These are phyloP conservation scores for Temnothorax nylanderi DNA, from an alignment of 1,140 invertebrate species.

Conservation along the genomic window DNA sequence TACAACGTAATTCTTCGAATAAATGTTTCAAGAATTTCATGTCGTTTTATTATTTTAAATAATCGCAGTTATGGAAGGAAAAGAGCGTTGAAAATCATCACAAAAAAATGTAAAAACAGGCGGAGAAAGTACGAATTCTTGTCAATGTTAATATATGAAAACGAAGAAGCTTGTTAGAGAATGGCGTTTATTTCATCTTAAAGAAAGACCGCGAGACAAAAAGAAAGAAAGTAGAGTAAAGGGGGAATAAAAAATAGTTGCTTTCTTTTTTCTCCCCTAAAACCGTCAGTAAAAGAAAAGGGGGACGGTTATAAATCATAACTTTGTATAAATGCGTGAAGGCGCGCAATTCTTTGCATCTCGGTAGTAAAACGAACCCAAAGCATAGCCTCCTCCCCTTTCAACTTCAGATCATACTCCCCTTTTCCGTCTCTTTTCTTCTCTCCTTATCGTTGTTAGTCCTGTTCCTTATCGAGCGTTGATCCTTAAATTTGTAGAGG, in stretches of 20 bases:
- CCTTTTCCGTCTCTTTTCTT: not conserved
- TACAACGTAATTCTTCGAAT: not conserved
- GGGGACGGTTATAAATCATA: slow-evolving; percentile 77
- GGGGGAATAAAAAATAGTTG: slow-evolving; percentile 17
- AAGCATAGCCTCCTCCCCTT: not conserved
- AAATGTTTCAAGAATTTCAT: not conserved
- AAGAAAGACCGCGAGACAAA: not conserved
- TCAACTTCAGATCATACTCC: not conserved
- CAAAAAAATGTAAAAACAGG: slow-evolving; percentile 11
- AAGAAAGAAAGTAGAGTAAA: slow-evolving; percentile 21
- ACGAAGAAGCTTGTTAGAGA: slow-evolving; percentile 5
- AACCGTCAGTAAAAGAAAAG: slow-evolving; percentile 33
- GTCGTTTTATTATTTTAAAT: slow-evolving; percentile 21
- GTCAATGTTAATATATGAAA: slow-evolving; percentile 29
- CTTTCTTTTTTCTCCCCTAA: slow-evolving; percentile 65
- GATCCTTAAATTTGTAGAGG: slow-evolving; percentile 58
- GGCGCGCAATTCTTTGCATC: slow-evolving; percentile 63
- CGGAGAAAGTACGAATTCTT: slow-evolving; percentile 7
- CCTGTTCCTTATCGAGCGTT: not conserved
- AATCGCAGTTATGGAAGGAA: not conserved
- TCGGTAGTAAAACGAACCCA: slow-evolving; percentile 58
- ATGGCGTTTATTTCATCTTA: slow-evolving; percentile 25
- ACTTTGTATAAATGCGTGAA: slow-evolving; percentile 76
- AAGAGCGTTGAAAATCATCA: slow-evolving; percentile 1
- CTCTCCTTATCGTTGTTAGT: not conserved